Conservation (phyloP, 92 coral and sea anemone genomes). For the Epizoanthus rinbou region DNA sequence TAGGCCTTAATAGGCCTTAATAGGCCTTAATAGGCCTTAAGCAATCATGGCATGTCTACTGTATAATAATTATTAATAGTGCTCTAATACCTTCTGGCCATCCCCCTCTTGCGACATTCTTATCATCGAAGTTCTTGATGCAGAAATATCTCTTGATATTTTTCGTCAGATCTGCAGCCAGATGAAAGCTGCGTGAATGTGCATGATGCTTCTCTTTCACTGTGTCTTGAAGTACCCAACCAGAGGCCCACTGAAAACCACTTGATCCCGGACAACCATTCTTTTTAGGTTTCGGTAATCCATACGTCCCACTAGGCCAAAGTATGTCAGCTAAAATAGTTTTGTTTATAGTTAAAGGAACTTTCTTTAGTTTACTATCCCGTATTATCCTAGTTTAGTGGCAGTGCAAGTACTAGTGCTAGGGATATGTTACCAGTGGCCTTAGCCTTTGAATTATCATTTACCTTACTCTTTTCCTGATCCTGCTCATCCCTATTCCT, state of each 20-base stretch:
- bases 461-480: too few species aligned
- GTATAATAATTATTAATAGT: too few species aligned
- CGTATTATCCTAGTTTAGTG: too few species aligned
- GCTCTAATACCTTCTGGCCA: slow-evolving; percentile 63
- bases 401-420: too few species aligned
- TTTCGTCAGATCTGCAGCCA: slow-evolving; percentile 21
- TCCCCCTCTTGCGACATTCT: not conserved
- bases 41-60: too few species aligned
- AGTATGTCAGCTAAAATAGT: slow-evolving; percentile 11
- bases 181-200: slow-evolving; percentile 53
- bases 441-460: too few species aligned
- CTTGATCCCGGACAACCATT: slow-evolving; percentile 74
- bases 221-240: slow-evolving; percentile 73
- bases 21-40: too few species aligned
- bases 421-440: too few species aligned
- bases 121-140: slow-evolving; percentile 47
- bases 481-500: too few species aligned
- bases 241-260: slow-evolving; percentile 60
- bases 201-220: slow-evolving; percentile 46
- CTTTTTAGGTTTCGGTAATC: slow-evolving; percentile 63
- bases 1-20: too few species aligned
- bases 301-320: slow-evolving; percentile 82
- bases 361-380: too few species aligned
- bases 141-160: slow-evolving; percentile 74
- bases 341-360: too few species aligned